Percentiles rank a stretch among this genome's conserved stretches.
phyloP scores from a whole-genome alignment of 1,140 invertebrate species.

The Akabosia matsudoensis region DNA sequence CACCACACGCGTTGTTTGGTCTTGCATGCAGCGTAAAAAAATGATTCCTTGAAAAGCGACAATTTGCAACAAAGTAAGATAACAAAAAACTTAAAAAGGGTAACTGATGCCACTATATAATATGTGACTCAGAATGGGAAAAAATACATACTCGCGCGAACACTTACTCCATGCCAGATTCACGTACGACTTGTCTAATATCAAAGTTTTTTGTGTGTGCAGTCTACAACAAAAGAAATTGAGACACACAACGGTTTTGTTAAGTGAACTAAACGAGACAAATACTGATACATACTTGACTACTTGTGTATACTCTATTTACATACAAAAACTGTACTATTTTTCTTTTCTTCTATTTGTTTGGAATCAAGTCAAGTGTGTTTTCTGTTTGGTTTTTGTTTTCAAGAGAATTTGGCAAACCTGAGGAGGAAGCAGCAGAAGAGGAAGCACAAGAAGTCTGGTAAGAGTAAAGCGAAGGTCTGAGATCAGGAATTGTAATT shows the following conservation, averaged over 20 bases:
- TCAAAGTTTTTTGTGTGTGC: no score
- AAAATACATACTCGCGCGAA: no score
- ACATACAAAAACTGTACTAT: neutral
- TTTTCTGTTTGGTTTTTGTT: conserved; percentile 8
- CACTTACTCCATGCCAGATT: neutral
- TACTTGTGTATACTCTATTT: neutral
- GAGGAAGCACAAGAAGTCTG: conserved; percentile 35
- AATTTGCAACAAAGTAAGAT: neutral
- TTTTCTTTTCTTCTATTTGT: no score
- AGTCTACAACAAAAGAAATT: no score
- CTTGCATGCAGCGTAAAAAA: neutral
- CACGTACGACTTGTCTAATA: no score
- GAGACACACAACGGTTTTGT: no score
- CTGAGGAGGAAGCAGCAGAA: conserved; percentile 35
- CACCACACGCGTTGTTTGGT: neutral
- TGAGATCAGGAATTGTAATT: conserved; percentile 47
- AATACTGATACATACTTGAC: neutral
- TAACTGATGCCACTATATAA: no score
- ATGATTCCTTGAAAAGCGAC: neutral
- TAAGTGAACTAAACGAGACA: no score
- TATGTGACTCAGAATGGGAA: no score
- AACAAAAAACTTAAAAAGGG: neutral
- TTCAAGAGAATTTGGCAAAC: conserved; percentile 24
- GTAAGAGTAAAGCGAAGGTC: conserved; percentile 46
- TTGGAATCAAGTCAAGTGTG: no score